Evolutionary conservation across 2,888 invertebrate genomes (phyloP).

Genomic region (Caenorhabditis drosophilae): DNA sequence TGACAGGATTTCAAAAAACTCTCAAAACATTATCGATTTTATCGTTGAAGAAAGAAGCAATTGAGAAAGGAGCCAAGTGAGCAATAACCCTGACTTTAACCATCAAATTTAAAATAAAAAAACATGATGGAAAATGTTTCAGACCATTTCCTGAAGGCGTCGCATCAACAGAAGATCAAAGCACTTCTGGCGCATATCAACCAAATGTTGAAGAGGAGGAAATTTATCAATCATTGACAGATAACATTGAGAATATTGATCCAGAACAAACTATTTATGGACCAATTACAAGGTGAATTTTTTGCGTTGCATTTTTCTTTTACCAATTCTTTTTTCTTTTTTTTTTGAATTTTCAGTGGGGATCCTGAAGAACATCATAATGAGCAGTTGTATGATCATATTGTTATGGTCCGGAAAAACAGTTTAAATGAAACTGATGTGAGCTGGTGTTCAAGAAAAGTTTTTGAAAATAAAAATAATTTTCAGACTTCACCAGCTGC

Average conservation of each 20-base stretch:
- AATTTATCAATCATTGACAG: constrained; percentile 50
- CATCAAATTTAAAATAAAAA: too few species aligned
- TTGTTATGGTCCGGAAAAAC: constrained; percentile 40
- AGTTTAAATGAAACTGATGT: constrained; percentile 44
- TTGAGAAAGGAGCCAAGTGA: too few species aligned
- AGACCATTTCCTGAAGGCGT: constrained; percentile 47
- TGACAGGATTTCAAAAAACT: constrained; percentile 89
- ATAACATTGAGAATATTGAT: constrained; percentile 46
- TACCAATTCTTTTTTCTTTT: too few species aligned
- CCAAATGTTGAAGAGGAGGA: constrained; percentile 37
- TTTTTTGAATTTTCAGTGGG: too few species aligned
- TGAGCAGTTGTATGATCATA: constrained; percentile 51
- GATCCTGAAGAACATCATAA: constrained; percentile 28
- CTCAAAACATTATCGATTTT: constrained; percentile 87
- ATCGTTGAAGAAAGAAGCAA: too few species aligned
- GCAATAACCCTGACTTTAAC: too few species aligned
- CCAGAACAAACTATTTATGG: constrained; percentile 34
- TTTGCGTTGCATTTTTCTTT: background rate
- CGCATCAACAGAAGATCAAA: background rate
- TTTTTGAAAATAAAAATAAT: background rate
- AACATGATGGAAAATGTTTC: too few species aligned
- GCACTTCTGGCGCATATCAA: constrained; percentile 11
- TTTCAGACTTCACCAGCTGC: constrained; percentile 21
- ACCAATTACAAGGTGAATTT: constrained; percentile 16
- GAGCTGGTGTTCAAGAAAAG: constrained; percentile 1